Conservation (phyloP, 2,797 vertebrate species). For the Chaetodon trifasciatus region DNA sequence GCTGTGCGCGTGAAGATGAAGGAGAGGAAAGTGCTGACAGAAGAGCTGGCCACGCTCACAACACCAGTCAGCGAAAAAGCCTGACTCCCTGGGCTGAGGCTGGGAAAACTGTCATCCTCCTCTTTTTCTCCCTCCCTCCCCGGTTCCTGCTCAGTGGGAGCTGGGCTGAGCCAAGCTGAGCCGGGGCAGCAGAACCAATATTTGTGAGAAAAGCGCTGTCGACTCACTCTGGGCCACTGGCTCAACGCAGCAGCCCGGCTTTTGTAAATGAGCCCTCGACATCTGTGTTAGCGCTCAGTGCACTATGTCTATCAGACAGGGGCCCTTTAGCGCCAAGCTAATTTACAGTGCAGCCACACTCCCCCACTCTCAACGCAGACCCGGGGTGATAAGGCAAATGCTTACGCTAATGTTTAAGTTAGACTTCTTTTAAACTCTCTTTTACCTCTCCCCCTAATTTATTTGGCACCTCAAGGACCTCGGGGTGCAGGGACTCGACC, state of each 20-base stretch:
- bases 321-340: slow-evolving; percentile 74
- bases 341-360: slow-evolving; percentile 76
- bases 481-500: slow-evolving; percentile 63
- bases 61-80: slow-evolving; percentile 85
- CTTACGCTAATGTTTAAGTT: slow-evolving; percentile 77
- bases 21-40: slow-evolving; percentile 92
- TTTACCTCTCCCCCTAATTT: slow-evolving; percentile 66
- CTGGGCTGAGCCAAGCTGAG: slow-evolving; percentile 74
- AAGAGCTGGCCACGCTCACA: slow-evolving; percentile 89
- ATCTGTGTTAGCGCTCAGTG: slow-evolving; percentile 81
- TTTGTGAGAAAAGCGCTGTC: slow-evolving; percentile 78
- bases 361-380: slow-evolving; percentile 49
- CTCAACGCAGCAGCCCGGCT: slow-evolving; percentile 73
- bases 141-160: slow-evolving; percentile 74
- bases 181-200: slow-evolving; percentile 79
- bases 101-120: slow-evolving; percentile 86
- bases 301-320: slow-evolving; percentile 72
- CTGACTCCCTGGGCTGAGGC: slow-evolving; percentile 85
- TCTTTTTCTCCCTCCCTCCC: slow-evolving; percentile 60
- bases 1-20: slow-evolving; percentile 93
- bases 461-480: slow-evolving; percentile 66
- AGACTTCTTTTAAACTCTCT: slow-evolving; percentile 18
- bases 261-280: slow-evolving; percentile 85
- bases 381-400: slow-evolving; percentile 76
- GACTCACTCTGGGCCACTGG: slow-evolving; percentile 76